Base-by-base conservation (phyloP, 2,113 vertebrate genomes). In the Rhodinocichla rosea region DNA sequence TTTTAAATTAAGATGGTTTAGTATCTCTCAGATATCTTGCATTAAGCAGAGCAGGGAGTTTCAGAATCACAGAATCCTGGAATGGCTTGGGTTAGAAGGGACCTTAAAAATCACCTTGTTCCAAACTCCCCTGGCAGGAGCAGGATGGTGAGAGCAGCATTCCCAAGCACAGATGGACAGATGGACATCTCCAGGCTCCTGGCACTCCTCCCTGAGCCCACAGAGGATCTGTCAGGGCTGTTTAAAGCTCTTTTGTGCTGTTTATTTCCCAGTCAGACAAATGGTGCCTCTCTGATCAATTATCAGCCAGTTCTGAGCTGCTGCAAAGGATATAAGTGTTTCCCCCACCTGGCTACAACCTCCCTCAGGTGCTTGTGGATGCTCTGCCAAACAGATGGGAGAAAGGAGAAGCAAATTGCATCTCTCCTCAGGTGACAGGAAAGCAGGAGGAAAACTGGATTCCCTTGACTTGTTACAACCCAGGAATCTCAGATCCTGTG, bases 241-340 rank as follows among this genome's bases (percentile, higher is more conserved):
- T 3, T 1, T 3, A 30, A 78, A 39, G 14, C 45, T 82, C 27
- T 37, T 42, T 35, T 23, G 20, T 33, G 39, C 68, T 60, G 6
- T 49, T 71, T 22, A 24, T 56, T 84, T 13, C n/a, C 19, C 71
- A 30, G 24, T 12, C 47, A 22, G 33, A 26, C 8, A 56, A 47
- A 56, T 0, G 7, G 5, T 0, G 27, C 50, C 35, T 64, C 42
- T 63, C 14, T 40, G 30, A 30, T 26, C 6, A 1, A 13, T 50
- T 13, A 13, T 7, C 44, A 52, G n/a, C 42, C 28, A n/a, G 10
- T 8, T 17, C 63, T 21, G 26, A 69, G 67, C 28, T 32, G 12
- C 0, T 21, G 35, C 44, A 64, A 11, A 56, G 26, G 18, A 78
- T 81, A 35, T 11, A 7, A 37, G 8, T 13, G 52, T 35, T 84